Base-by-base conservation (phyloP, 2,888 invertebrate genomes). In the Megastigmus dorsalis region DNA sequence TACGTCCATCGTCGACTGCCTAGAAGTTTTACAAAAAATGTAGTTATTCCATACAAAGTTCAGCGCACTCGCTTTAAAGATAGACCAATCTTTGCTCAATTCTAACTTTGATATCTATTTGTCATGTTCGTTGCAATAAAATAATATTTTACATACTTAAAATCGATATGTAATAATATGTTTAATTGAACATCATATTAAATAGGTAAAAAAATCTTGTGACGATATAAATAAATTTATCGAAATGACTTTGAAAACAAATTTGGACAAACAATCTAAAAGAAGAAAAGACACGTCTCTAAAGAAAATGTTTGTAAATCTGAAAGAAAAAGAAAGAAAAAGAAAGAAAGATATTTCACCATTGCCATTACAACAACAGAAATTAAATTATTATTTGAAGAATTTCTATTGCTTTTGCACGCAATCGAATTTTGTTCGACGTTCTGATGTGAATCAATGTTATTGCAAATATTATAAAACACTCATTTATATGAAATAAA, bases 11-110 rank as follows among this genome's bases (percentile, higher is more conserved):
- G 71, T n/a, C 33, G 71, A 28, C 33, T 63, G 18, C 71, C 71
- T 55, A 54, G 71, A 26, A 1, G 41, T 10, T 55, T 71, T 0
- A 62, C 23, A 63, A 48, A 48, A 48, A 57, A 55, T 38, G 38
- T 71, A n/a, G 28, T 0, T 38, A 0, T 36, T 36, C n/a, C 20
- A 26, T 10, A 36, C 15, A 9, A 30, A 0, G 10, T 15, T 33
- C 2, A 23, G 10, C 5, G 33, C 2, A 26, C 6, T 7, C 6
- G 9, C 0, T 15, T n/a, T 7, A 38, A 63, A 33, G 20, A 13
- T 26, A 63, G 71, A 71, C 55, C 48, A 48, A 9, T 71, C 7
- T 71, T 71, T 33, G 55, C 71, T 36, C 43, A 38, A 63, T 71
- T 71, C 7, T 71, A 57, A 57, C n/a, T n/a, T n/a, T n/a, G n/a